These are phyloP conservation scores for Mimumesa dahlbomi DNA, from an alignment of 2,888 invertebrate species.

Conservation along the genomic window DNA sequence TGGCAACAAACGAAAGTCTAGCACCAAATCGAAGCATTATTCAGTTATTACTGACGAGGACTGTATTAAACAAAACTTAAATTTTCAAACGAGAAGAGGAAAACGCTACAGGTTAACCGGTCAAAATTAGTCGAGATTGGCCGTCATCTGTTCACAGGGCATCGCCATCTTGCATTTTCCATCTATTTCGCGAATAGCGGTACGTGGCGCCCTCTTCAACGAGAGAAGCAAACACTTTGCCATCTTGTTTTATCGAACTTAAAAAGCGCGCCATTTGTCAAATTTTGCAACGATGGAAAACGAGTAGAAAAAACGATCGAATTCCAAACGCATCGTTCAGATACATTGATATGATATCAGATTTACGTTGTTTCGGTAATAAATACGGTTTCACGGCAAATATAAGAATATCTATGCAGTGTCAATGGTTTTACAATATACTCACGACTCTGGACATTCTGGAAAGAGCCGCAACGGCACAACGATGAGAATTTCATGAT, in stretches of 20 bases:
- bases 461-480: no score
- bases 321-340: no score
- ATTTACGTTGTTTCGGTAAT: no score
- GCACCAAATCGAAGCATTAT: constrained; percentile 56
- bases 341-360: no score
- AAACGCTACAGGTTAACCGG: constrained; percentile 9
- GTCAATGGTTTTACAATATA: no score
- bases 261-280: no score
- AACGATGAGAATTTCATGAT: no score
- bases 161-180: constrained; percentile 12
- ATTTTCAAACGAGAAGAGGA: background rate
- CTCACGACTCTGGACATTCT: no score
- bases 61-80: background rate
- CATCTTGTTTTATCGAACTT: background rate
- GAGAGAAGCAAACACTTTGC: background rate
- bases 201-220: background rate
- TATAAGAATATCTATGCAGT: no score
- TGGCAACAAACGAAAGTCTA: constrained; percentile 17
- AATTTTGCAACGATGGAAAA: no score
- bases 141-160: background rate
- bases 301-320: no score
- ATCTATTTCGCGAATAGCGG: background rate
- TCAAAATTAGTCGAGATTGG: constrained; percentile 3
- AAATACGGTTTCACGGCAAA: no score
- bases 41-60: background rate